Percentiles rank a stretch among this genome's conserved stretches.
phyloP scores from a whole-genome alignment of 2,888 invertebrate species.

The Tridacna crocea region DNA sequence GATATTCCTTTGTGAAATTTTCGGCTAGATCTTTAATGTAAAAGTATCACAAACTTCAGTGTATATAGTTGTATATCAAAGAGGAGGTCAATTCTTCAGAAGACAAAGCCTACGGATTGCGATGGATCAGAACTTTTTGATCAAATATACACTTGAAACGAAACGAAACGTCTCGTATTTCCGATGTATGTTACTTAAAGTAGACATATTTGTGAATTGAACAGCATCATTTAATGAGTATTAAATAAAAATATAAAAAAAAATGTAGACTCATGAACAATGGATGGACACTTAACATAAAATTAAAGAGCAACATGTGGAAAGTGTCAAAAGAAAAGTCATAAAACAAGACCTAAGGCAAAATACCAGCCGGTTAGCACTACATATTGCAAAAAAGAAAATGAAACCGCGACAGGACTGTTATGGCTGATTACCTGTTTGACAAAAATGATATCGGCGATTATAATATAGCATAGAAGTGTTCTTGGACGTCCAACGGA shows the following conservation, averaged over 20 bases:
- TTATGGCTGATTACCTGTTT: no score
- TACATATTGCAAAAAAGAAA: not conserved
- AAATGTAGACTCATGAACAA: not conserved
- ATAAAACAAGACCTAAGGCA: not conserved
- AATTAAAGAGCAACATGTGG: slow-evolving; percentile 18
- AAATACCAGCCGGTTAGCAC: slow-evolving; percentile 2
- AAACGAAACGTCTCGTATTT: not conserved
- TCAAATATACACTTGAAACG: not conserved
- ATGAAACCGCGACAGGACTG: not conserved
- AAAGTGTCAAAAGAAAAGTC: not conserved
- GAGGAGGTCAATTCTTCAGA: slow-evolving; percentile 20
- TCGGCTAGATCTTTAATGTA: slow-evolving; percentile 36
- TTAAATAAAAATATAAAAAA: not conserved
- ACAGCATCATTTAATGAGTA: not conserved
- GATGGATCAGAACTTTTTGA: not conserved
- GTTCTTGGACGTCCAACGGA: no score
- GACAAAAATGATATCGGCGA: no score
- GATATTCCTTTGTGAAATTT: slow-evolving; percentile 54
- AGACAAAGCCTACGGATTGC: slow-evolving; percentile 1
- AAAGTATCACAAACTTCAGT: slow-evolving; percentile 16
- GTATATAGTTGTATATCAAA: slow-evolving; percentile 16
- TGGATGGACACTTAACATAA: not conserved
- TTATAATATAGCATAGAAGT: no score
- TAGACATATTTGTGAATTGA: slow-evolving; percentile 2
- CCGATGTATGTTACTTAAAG: not conserved